Evolutionary conservation across 2,797 vertebrate species (phyloP), one percentile per base, ranked within the genome.

Genomic region (Dendrocincla fuliginosa): DNA sequence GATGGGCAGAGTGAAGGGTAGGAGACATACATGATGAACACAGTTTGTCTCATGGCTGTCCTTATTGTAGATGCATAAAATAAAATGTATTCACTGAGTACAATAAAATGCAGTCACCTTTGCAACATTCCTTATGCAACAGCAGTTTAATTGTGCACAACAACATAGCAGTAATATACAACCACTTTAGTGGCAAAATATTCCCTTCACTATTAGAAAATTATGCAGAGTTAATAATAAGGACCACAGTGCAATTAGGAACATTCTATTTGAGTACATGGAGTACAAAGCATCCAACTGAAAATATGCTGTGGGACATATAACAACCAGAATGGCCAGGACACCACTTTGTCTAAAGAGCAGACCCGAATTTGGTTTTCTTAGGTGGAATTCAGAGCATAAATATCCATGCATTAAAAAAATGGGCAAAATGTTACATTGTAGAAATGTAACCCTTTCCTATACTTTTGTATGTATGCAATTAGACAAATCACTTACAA

Each of bases 141-240:
- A 95, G 82, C 89, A 96, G 91, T 90, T 96, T 92, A 93, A 95
- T 88, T 93, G 91, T 90, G 91, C 89, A 90, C 91, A 79, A 55
- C 79, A 93, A 59, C 61, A 86, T 6, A 79, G 27, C 52, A 87
- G 87, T 37, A 91, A 81, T 87, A 52, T 74, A 60, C 73, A 91
- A 28, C 22, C 22, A 25, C 87, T 96, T 94, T 14, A 82, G 91
- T 60, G 70, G 70, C 79, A 95, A 91, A 92, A 96, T 94, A 95
- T 95, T 96, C 92, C 93, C 92, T 90, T 81, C 3, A 1, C 69
- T 92, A 63, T 79, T 68, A 90, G 87, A 63, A 92, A 84, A 95
- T 90, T 86, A 84, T 82, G 70, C 76, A 86, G 70, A 84, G 69
- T 67, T 81, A 85, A 83, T 89, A 96, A 70, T 71, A 75, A 89